phyloP scores from a whole-genome alignment of 2,888 invertebrate species.

The Euproctis similis region DNA sequence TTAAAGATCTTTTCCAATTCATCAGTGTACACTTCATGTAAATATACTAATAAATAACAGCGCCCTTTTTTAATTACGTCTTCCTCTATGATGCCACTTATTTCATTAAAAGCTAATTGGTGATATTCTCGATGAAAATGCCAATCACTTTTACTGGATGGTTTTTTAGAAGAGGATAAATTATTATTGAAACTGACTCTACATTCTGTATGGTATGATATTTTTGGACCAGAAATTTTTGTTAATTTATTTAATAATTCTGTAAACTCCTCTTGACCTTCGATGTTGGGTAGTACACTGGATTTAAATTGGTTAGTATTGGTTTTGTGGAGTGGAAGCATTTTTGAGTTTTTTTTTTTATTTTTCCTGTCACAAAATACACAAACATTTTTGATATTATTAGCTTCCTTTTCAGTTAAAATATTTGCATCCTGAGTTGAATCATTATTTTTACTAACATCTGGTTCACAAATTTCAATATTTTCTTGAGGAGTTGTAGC shows the following conservation, averaged over 20 bases:
- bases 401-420: slow-evolving; percentile 5
- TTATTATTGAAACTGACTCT: slow-evolving; percentile 14
- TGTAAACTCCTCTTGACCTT: slow-evolving; percentile 11
- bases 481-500: slow-evolving; percentile 3
- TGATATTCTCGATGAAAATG: background rate
- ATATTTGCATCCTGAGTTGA: slow-evolving; percentile 4
- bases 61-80: background rate
- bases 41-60: background rate
- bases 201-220: slow-evolving; percentile 16
- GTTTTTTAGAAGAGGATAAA: slow-evolving; percentile 6
- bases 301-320: slow-evolving; percentile 6
- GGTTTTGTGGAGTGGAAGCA: slow-evolving; percentile 5
- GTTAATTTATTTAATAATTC: slow-evolving; percentile 15
- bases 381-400: slow-evolving; percentile 6
- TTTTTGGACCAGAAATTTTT: slow-evolving; percentile 13
- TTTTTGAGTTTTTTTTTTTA: slow-evolving; percentile 8
- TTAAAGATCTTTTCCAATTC: background rate
- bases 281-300: slow-evolving; percentile 6
- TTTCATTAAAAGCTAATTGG: background rate
- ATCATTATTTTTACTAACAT: slow-evolving; percentile 1
- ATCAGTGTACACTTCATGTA: background rate
- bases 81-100: background rate
- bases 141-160: slow-evolving; percentile 11
- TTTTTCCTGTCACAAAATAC: slow-evolving; percentile 2
- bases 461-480: too few relatives aligned